Conservation (phyloP, 2,888 invertebrate genomes). For the Abrostola tripartita region DNA sequence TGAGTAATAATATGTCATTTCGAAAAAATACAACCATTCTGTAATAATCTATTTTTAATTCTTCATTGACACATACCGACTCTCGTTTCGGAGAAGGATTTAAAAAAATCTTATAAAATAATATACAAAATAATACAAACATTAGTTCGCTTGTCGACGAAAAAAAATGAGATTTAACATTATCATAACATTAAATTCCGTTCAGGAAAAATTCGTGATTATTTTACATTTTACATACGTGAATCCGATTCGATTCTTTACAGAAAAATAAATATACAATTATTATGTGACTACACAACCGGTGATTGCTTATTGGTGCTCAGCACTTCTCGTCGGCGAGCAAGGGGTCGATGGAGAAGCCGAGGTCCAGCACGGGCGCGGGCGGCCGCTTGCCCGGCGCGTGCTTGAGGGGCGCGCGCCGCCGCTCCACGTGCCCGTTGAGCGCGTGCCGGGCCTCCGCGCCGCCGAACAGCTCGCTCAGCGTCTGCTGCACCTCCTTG, state of each 20-base stretch:
- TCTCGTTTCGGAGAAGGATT: constrained; percentile 72
- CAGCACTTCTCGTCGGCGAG: constrained; percentile 87
- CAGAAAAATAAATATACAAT: constrained; percentile 86
- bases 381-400: constrained; percentile 67
- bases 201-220: constrained; percentile 78
- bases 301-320: constrained; percentile 73
- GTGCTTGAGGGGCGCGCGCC: constrained; percentile 62
- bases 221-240: constrained; percentile 73
- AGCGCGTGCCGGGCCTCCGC: constrained; percentile 69
- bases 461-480: constrained; percentile 75
- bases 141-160: constrained; percentile 77
- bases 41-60: constrained; percentile 78
- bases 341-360: constrained; percentile 82
- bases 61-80: constrained; percentile 73
- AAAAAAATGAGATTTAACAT: constrained; percentile 82
- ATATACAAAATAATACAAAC: constrained; percentile 89
- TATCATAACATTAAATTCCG: constrained; percentile 78
- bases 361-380: constrained; percentile 76
- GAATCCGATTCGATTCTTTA: constrained; percentile 79
- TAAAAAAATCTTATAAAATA: constrained; percentile 86
- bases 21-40: constrained; percentile 87
- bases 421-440: constrained; percentile 72
- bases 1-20: constrained; percentile 81
- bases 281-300: constrained; percentile 83
- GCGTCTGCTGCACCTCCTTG: constrained; percentile 70